phyloP scores from a whole-genome alignment of 2,113 vertebrate species.

The Sinosuthora webbiana region DNA sequence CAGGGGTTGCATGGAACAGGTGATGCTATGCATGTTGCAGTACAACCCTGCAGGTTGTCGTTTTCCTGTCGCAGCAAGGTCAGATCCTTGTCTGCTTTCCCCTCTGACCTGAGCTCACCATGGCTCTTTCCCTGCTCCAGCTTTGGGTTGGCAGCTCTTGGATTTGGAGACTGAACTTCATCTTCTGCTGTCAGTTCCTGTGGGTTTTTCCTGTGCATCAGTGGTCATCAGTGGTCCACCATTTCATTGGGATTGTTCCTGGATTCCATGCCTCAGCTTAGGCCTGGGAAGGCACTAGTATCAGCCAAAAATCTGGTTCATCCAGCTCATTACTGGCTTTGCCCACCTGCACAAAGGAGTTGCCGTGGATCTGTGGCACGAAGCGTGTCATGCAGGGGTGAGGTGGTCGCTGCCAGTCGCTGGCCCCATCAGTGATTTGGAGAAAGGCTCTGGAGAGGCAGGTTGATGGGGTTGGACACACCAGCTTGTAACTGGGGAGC shows the following conservation, averaged over 20 bases:
- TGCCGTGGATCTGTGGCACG: background rate
- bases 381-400: background rate
- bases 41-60: rapidly evolving
- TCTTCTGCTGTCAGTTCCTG: background rate
- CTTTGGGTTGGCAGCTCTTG: background rate
- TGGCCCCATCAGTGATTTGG: rapidly evolving
- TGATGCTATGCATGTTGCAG: background rate
- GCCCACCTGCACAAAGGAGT: background rate
- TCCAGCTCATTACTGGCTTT: background rate
- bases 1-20: background rate
- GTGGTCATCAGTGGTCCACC: background rate
- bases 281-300: background rate
- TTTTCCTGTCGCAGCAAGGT: background rate
- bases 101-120: rapidly evolving
- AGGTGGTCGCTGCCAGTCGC: background rate
- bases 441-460: background rate
- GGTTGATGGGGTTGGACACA: background rate
- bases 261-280: background rate
- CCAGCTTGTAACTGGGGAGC: background rate
- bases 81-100: background rate
- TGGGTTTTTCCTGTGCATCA: rapidly evolving
- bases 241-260: rapidly evolving
- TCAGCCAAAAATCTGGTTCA: background rate
- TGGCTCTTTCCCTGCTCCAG: rapidly evolving
- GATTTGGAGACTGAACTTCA: background rate